Percentiles rank a stretch among this genome's conserved stretches.
Conservation (phyloP, 2,797 vertebrate species). For the Dallia pectoralis region DNA sequence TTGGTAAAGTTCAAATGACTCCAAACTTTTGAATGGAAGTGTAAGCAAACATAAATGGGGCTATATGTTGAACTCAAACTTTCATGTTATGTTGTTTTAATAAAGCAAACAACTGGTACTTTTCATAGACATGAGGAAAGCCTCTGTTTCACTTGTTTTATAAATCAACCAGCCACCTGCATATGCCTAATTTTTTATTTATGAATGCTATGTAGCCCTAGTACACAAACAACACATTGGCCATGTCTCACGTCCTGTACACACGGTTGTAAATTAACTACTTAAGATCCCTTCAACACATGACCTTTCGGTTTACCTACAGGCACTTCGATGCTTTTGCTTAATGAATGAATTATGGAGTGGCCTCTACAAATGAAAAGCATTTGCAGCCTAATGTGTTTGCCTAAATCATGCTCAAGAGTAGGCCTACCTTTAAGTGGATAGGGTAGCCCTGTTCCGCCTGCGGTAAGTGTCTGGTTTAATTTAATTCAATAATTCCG, state of each 20-base stretch:
- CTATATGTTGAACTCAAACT: background rate
- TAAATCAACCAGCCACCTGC: background rate
- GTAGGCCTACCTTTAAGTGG: slow-evolving; percentile 76
- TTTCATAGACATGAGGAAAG: no score
- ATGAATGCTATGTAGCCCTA: slow-evolving; percentile 31
- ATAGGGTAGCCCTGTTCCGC: slow-evolving; percentile 72
- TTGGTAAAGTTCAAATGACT: no score
- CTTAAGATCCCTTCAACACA: slow-evolving; percentile 70
- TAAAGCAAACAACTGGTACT: background rate
- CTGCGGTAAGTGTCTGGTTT: slow-evolving; percentile 81
- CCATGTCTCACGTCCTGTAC: slow-evolving; percentile 59
- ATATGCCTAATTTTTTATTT: slow-evolving; percentile 32
- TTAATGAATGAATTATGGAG: slow-evolving; percentile 75
- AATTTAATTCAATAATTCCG: slow-evolving; percentile 89
- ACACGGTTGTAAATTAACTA: slow-evolving; percentile 67
- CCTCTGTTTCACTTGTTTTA: background rate
- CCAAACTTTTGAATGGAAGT: no score
- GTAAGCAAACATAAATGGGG: no score
- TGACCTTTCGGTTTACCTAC: slow-evolving; percentile 69
- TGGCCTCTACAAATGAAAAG: slow-evolving; percentile 66
- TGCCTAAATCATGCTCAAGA: slow-evolving; percentile 76
- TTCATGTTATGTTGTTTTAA: background rate
- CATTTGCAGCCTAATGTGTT: slow-evolving; percentile 73
- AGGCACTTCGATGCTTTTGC: slow-evolving; percentile 65
- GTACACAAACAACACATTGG: slow-evolving; percentile 57